Evolutionary conservation across 1,140 invertebrate genomes (phyloP).

Genomic region (Tyrophagus putrescentiae): DNA sequence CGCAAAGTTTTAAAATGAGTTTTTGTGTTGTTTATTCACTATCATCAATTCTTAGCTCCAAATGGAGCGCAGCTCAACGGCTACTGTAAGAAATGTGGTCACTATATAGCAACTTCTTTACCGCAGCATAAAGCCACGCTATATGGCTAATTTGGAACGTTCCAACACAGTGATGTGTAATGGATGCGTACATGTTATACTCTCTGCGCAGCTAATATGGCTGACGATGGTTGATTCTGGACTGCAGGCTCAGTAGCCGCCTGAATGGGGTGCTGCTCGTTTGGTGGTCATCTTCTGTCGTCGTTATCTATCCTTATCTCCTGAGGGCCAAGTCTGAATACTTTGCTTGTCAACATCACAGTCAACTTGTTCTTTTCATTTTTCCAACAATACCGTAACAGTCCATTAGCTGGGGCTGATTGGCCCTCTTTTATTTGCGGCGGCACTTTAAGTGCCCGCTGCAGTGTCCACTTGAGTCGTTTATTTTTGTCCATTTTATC

Average conservation of each 20-base stretch:
- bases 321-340: too few species aligned
- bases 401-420: background rate
- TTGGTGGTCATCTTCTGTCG: too few species aligned
- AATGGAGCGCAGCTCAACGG: background rate
- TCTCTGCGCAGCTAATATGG: background rate
- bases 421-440: background rate
- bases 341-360: background rate
- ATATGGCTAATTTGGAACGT: slow-evolving; percentile 15
- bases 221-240: background rate
- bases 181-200: slow-evolving; percentile 1
- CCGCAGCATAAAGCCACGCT: background rate
- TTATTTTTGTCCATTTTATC: background rate
- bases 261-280: too few species aligned
- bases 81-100: background rate
- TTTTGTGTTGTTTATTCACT: background rate
- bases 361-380: background rate
- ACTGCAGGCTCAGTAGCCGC: too few species aligned
- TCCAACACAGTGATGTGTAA: background rate
- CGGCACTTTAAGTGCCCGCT: background rate
- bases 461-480: background rate
- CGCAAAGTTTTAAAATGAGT: background rate
- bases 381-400: background rate
- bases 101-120: background rate
- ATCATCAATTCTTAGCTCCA: background rate
- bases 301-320: too few species aligned